phyloP scores from a whole-genome alignment of 2,113 vertebrate species.

The Pheucticus melanocephalus region DNA sequence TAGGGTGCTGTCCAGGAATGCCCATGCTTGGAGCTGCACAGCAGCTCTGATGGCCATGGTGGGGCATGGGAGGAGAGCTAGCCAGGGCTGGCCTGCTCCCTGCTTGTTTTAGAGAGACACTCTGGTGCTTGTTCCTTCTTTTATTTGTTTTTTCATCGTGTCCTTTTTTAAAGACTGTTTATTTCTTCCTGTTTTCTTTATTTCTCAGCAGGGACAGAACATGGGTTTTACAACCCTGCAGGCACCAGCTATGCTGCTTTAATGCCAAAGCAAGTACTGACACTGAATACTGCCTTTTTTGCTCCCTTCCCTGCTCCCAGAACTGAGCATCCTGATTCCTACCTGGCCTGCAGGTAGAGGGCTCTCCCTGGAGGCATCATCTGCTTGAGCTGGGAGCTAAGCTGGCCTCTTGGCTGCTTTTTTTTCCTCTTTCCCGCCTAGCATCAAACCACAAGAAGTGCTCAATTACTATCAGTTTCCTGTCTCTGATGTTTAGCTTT shows the following conservation, averaged over 20 bases:
- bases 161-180: neutral
- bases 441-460: neutral
- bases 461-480: neutral
- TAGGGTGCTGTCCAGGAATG: neutral
- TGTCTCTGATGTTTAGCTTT: neutral
- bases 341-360: neutral
- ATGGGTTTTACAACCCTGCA: neutral
- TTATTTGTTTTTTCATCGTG: neutral
- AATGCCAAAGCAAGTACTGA: neutral
- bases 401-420: neutral
- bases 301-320: neutral
- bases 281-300: neutral
- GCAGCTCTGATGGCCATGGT: neutral
- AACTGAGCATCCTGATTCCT: neutral
- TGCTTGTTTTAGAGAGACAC: neutral
- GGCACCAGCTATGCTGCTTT: neutral
- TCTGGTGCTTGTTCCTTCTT: neutral
- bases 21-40: neutral
- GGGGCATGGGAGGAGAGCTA: neutral
- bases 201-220: neutral
- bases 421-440: neutral
- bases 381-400: neutral
- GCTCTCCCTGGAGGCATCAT: neutral
- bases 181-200: neutral
- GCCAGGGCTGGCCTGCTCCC: neutral